These are phyloP conservation scores for Chrysopa pallens DNA, from an alignment of 1,140 invertebrate genomes.

Conservation along the genomic window DNA sequence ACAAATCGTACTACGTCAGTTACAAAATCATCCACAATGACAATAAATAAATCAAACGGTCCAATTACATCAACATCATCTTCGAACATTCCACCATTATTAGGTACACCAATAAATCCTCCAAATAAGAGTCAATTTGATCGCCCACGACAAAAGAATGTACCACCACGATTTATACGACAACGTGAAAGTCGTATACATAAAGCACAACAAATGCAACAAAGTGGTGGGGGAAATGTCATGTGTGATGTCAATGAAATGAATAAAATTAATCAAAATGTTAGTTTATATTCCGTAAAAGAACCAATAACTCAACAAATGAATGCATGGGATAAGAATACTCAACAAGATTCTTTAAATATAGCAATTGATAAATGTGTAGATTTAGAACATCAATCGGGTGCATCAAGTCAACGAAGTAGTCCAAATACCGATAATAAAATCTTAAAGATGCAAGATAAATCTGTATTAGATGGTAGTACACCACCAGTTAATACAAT, in stretches of 20 bases:
- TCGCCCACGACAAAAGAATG: slow-evolving; percentile 27
- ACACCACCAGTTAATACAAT: slow-evolving; percentile 71
- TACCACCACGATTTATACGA: slow-evolving; percentile 68
- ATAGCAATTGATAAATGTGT: slow-evolving; percentile 23
- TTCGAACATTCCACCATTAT: slow-evolving; percentile 28
- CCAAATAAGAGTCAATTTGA: slow-evolving; percentile 32
- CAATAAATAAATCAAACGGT: slow-evolving; percentile 28
- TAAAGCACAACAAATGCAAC: slow-evolving; percentile 24
- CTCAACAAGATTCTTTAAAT: slow-evolving; percentile 27
- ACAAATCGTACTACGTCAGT: slow-evolving; percentile 19
- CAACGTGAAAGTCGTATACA: slow-evolving; percentile 35
- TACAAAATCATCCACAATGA: slow-evolving; percentile 22
- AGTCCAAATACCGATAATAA: slow-evolving; percentile 31
- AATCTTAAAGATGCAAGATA: slow-evolving; percentile 28
- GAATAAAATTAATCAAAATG: slow-evolving; percentile 22
- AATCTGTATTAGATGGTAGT: slow-evolving; percentile 44
- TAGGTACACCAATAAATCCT: slow-evolving; percentile 25
- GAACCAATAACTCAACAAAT: slow-evolving; percentile 33
- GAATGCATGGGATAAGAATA: slow-evolving; percentile 75
- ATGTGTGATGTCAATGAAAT: slow-evolving; percentile 23
- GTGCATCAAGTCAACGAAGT: slow-evolving; percentile 31
- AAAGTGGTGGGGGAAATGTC: slow-evolving; percentile 13
- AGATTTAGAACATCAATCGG: slow-evolving; percentile 21
- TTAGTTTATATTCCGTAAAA: slow-evolving; percentile 22
- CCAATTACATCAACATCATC: slow-evolving; percentile 1